Percentiles rank a stretch among this genome's conserved stretches.
Conservation (phyloP, 1,140 invertebrate genomes). For the Mycetomoellerius zeteki region DNA sequence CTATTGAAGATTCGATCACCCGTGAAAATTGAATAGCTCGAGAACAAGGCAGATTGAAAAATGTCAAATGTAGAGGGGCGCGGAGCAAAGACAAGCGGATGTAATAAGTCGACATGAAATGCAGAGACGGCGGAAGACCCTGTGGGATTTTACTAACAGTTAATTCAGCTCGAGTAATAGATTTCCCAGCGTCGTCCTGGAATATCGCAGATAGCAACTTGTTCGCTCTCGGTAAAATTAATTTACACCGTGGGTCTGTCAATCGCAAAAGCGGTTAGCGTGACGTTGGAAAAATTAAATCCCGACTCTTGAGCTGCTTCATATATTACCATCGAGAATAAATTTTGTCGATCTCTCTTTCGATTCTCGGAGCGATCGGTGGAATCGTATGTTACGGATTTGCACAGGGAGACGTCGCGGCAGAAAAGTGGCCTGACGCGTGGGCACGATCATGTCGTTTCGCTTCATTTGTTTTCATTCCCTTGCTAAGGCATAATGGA, state of each 20-base stretch:
- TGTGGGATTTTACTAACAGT: neutral
- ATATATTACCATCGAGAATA: neutral
- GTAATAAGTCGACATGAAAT: conserved; percentile 30
- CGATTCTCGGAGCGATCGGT: neutral
- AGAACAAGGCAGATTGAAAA: conserved; percentile 72
- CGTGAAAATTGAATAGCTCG: conserved; percentile 76
- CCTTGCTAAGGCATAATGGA: conserved; percentile 52
- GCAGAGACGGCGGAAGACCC: neutral
- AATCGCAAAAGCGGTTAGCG: neutral
- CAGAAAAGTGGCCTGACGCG: conserved; percentile 37
- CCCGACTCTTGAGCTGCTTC: neutral
- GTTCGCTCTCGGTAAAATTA: neutral
- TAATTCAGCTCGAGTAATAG: conserved; percentile 27
- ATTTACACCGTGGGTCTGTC: conserved; percentile 17
- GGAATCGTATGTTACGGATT: conserved; percentile 40
- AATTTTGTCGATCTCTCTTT: conserved; percentile 1
- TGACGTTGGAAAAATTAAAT: conserved; percentile 2
- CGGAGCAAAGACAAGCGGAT: conserved; percentile 26
- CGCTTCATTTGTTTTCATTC: conserved; percentile 65
- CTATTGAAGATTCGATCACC: conserved; percentile 55
- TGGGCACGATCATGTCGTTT: conserved; percentile 50
- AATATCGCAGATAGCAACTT: neutral
- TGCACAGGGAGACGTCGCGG: conserved; percentile 14
- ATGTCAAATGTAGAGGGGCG: conserved; percentile 12
- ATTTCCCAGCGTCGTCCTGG: neutral